phyloP scores from a whole-genome alignment of 2,888 invertebrate genomes.

The Corbicula japonica region DNA sequence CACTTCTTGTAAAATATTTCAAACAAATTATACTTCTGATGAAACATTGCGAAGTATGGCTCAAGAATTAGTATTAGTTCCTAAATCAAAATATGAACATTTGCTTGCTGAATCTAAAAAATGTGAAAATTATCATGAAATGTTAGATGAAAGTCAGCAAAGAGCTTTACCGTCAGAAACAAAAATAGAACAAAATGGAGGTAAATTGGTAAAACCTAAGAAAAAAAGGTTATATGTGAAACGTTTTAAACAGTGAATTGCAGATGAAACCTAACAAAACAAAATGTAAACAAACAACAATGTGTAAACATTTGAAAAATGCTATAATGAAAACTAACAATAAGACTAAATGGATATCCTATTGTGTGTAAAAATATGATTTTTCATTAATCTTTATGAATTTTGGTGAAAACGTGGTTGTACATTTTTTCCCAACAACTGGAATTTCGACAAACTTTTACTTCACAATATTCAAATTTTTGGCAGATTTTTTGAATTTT shows the following conservation, averaged over 20 bases:
- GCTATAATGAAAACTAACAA: neutral
- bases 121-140: neutral
- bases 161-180: neutral
- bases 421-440: no score
- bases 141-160: neutral
- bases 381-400: no score
- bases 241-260: neutral
- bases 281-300: neutral
- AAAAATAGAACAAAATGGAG: neutral
- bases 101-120: slow-evolving; percentile 14
- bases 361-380: no score
- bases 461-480: no score
- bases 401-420: no score
- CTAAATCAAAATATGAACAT: slow-evolving; percentile 44
- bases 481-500: neutral
- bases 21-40: slow-evolving; percentile 34
- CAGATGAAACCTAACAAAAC: no score
- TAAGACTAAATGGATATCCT: no score
- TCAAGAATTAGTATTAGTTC: slow-evolving; percentile 37
- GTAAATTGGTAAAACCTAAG: neutral
- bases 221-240: slow-evolving; percentile 12
- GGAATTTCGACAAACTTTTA: no score
- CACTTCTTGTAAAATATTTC: slow-evolving; percentile 35
- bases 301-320: neutral
- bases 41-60: slow-evolving; percentile 38